These are phyloP conservation scores for Oopsacas minuta DNA, from an alignment of 37 sponge, comb jelly and placozoan species.

Conservation along the genomic window DNA sequence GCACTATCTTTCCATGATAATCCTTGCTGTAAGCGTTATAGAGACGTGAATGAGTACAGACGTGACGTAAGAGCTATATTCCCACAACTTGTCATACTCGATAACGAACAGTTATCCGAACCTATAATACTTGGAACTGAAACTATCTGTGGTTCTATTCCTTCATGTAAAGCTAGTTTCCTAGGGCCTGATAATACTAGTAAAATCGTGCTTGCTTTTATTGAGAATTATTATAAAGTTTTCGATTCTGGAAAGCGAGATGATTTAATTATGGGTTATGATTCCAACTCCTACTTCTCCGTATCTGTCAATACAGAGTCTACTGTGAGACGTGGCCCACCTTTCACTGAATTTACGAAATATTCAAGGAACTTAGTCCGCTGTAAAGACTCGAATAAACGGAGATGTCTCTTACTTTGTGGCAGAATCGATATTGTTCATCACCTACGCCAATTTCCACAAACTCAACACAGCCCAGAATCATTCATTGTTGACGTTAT, in stretches of 20 bases:
- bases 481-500: constrained; percentile 6
- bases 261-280: constrained; percentile 11
- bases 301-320: background rate
- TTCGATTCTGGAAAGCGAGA: constrained; percentile 15
- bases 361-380: background rate
- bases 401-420: background rate
- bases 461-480: background rate
- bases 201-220: background rate
- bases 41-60: background rate
- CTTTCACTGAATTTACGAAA: background rate
- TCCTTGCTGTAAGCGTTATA: constrained; percentile 7
- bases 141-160: constrained; percentile 1
- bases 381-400: background rate
- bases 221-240: constrained; percentile 17
- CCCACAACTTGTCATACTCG: background rate
- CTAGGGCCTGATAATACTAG: background rate
- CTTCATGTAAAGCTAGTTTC: background rate
- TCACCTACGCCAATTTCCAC: background rate
- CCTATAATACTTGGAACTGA: background rate
- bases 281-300: background rate
- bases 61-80: background rate
- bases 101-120: constrained; percentile 1
- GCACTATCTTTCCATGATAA: background rate
- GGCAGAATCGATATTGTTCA: constrained; percentile 16
- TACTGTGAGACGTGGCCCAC: background rate